Percentiles rank a stretch among this genome's conserved stretches.
phyloP scores from a whole-genome alignment of 2,797 vertebrate genomes.

The Ispidina lecontei region DNA sequence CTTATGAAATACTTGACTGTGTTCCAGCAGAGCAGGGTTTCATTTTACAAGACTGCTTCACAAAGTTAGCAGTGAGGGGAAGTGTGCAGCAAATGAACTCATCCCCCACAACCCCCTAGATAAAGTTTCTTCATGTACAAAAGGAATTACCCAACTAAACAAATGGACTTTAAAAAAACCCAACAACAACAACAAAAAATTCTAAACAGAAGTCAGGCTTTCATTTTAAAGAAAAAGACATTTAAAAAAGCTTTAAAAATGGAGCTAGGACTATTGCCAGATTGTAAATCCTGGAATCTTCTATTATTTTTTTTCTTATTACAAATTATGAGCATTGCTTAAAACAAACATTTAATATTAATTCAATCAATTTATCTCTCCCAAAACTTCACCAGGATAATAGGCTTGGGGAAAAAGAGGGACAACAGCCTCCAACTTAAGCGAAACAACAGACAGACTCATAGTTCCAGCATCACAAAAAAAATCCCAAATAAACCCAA shows the following conservation, averaged over 20 bases:
- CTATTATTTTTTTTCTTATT: not conserved
- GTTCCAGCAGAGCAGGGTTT: slow-evolving; percentile 28
- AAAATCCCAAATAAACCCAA: not conserved
- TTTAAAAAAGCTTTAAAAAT: not conserved
- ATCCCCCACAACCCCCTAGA: not conserved
- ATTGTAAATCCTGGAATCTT: not conserved
- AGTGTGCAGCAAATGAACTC: not conserved
- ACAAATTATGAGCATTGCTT: not conserved
- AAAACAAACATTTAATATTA: not conserved
- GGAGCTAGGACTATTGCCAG: not conserved
- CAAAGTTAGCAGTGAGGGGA: not conserved
- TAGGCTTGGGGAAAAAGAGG: not conserved
- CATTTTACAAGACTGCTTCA: slow-evolving; percentile 15
- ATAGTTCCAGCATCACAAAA: not conserved
- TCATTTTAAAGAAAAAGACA: not conserved
- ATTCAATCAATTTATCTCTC: not conserved
- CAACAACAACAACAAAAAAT: too few relatives aligned
- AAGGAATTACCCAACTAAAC: not conserved
- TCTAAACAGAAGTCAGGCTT: not conserved
- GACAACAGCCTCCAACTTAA: not conserved
- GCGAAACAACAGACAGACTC: not conserved
- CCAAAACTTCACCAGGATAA: not conserved
- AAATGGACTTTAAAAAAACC: not conserved
- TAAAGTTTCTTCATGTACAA: not conserved
- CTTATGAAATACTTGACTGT: slow-evolving; percentile 18